Evolutionary conservation across 2,888 invertebrate species (phyloP).

Genomic region (Monopis laevigella): DNA sequence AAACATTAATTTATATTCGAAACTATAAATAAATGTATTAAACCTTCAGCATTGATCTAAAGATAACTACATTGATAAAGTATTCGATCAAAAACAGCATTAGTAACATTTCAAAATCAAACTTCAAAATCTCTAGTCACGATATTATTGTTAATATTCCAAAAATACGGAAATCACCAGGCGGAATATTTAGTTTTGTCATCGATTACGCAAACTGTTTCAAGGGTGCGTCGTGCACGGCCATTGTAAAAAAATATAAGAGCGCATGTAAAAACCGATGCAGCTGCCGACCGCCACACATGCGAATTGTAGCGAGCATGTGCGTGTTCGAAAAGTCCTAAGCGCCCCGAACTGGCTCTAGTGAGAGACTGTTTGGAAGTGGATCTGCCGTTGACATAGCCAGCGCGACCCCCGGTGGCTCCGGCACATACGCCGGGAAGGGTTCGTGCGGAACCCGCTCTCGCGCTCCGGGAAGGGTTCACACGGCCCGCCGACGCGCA

Average conservation of each 20-base stretch:
- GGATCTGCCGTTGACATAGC: not conserved
- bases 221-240: conserved; percentile 59
- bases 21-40: conserved; percentile 16
- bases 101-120: conserved; percentile 7
- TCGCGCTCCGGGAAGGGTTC: conserved; percentile 52
- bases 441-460: conserved; percentile 51
- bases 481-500: conserved; percentile 63
- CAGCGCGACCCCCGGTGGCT: conserved; percentile 17
- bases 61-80: not conserved
- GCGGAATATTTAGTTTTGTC: conserved; percentile 69
- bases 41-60: not conserved
- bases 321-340: conserved; percentile 31
- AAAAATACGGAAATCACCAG: conserved; percentile 66
- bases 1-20: conserved; percentile 16
- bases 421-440: conserved; percentile 38
- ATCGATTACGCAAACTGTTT: conserved; percentile 69
- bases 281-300: conserved; percentile 63
- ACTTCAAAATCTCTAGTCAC: conserved; percentile 19
- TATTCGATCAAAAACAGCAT: conserved; percentile 6
- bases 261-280: conserved; percentile 63
- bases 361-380: not conserved
- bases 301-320: conserved; percentile 55
- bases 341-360: conserved; percentile 21
- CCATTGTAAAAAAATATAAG: conserved; percentile 64
- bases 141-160: conserved; percentile 30